These are phyloP conservation scores for Murina feae DNA, from an alignment of 2,113 vertebrate species.

Conservation along the genomic window DNA sequence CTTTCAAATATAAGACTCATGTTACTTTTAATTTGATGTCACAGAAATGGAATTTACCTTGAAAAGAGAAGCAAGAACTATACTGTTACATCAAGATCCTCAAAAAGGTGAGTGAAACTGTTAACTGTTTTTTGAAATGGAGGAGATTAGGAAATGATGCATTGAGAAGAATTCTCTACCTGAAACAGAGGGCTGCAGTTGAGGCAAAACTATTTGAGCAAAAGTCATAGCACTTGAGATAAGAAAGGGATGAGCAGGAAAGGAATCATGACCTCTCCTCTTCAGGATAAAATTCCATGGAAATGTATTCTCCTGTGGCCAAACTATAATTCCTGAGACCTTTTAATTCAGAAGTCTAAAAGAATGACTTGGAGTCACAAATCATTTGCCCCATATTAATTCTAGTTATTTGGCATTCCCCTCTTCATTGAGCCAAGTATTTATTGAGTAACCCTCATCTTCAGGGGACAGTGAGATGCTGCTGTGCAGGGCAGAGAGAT, in stretches of 20 bases:
- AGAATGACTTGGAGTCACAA: not conserved
- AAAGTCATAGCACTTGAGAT: not conserved
- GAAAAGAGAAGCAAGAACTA: conserved; percentile 18
- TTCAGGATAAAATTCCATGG: not conserved
- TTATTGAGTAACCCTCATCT: not conserved
- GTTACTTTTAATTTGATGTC: conserved; percentile 42
- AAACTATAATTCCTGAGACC: not conserved
- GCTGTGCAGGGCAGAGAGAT: not conserved
- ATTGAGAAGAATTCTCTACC: not conserved
- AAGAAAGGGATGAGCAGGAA: not conserved
- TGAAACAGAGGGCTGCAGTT: not conserved
- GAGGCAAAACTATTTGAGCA: not conserved
- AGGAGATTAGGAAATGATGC: not conserved
- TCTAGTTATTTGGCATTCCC: not conserved
- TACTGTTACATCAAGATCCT: not conserved
- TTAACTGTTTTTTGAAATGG: conserved; percentile 38
- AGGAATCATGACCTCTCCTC: not conserved
- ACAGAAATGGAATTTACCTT: conserved; percentile 20
- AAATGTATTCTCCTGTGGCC: not conserved
- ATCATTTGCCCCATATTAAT: too few species aligned
- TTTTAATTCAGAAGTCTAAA: not conserved
- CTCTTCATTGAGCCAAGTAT: not conserved
- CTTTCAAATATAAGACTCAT: not conserved
- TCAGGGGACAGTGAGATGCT: not conserved
- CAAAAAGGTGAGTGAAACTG: conserved; percentile 10